Evolutionary conservation across 2,888 invertebrate genomes (phyloP).

Genomic region (Alcis repandata): DNA sequence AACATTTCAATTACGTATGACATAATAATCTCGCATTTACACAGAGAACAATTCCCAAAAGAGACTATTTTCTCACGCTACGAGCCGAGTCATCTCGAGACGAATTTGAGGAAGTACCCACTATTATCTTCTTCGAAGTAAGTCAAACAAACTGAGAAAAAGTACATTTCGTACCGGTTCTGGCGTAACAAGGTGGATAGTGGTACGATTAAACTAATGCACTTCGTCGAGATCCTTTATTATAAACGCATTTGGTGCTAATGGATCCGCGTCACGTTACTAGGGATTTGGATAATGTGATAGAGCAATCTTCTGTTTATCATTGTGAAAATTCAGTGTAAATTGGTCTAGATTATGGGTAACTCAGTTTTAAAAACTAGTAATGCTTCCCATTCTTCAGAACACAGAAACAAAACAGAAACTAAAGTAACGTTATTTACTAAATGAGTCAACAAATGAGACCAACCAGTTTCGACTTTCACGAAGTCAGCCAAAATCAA

Average conservation of each 20-base stretch:
- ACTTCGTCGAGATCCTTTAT: slow-evolving; percentile 71
- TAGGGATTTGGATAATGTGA: slow-evolving; percentile 18
- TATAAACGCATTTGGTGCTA: slow-evolving; percentile 75
- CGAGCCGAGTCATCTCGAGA: slow-evolving; percentile 73
- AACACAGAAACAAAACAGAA: slow-evolving; percentile 21
- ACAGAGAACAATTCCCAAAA: slow-evolving; percentile 49
- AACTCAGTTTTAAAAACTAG: not conserved
- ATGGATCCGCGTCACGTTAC: slow-evolving; percentile 59
- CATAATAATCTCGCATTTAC: slow-evolving; percentile 49
- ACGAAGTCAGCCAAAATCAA: slow-evolving; percentile 34
- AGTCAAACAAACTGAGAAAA: slow-evolving; percentile 62
- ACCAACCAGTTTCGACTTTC: slow-evolving; percentile 36
- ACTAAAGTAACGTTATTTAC: slow-evolving; percentile 34
- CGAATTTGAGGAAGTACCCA: slow-evolving; percentile 79
- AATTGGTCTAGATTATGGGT: not conserved
- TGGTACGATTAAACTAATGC: slow-evolving; percentile 75
- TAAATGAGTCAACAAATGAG: slow-evolving; percentile 29
- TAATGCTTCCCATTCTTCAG: not conserved
- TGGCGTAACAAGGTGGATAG: slow-evolving; percentile 65
- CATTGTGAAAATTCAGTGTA: not conserved
- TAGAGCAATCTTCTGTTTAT: not conserved
- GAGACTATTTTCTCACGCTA: slow-evolving; percentile 74
- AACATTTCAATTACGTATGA: slow-evolving; percentile 45
- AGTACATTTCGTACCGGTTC: slow-evolving; percentile 43
- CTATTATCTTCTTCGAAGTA: slow-evolving; percentile 78